Base-by-base conservation (phyloP, 2,888 invertebrate species). In the Phlogophora meticulosa region DNA sequence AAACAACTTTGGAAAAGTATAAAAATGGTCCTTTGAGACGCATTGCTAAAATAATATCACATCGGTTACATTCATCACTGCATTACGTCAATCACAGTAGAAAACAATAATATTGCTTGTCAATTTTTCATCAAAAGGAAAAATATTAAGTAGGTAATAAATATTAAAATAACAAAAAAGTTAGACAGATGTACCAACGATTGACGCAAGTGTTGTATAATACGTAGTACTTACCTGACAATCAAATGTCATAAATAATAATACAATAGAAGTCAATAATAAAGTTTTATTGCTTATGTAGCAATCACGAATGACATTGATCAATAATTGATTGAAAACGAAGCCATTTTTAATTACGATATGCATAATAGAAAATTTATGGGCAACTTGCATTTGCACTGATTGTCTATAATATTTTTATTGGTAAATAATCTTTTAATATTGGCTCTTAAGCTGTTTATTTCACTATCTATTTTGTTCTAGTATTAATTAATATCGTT, bases 261-360 rank as follows among this genome's bases (percentile, higher is more conserved):
- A 43, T 56, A 80, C 77, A 80, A 80, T 64, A 72, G 78, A 63
- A 42, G 62, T 60, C 32, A 55, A 55, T 71, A 76, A 71, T 71
- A 67, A 67, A 64, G 32, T 22, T 60, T 76, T 57, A 71, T 65
- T 59, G 38, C 55, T 45, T 45, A 32, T 65, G 22, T 70, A 56
- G 71, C 65, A 71, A 77, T 76, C 60, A 80, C 42, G 51, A 70
- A 61, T 64, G 78, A 76, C 72, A 60, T 48, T 78, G 59, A 76
- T 76, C 45, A 49, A 64, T 76, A 59, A 65, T 53, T 64, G 46
- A 78, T 72, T 64, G 58, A 67, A 59, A 58, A 72, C 40, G 42
- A 64, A 60, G 46, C 28, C 32, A 43, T 63, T 69, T 69, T 69
- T 75, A 63, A 79, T 75, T 69, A 68, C 17, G 5, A 45, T 68